Evolutionary conservation across 2,113 vertebrate genomes (phyloP).

Genomic region (Lycaon pictus): DNA sequence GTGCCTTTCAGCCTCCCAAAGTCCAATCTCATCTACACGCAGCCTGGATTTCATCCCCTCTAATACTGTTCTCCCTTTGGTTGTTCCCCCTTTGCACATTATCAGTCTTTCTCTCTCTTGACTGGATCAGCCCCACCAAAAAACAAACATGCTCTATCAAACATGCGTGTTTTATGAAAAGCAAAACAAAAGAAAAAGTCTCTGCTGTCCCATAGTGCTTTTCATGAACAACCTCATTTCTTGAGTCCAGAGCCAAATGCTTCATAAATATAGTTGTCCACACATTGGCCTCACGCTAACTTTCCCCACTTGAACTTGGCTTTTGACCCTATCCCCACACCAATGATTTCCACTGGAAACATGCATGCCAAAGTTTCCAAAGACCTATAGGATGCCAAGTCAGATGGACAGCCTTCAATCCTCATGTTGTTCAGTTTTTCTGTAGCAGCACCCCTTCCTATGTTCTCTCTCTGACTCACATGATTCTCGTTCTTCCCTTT

Average conservation of each 20-base stretch:
- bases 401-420: neutral
- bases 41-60: neutral
- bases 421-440: neutral
- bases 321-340: neutral
- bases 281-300: neutral
- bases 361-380: neutral
- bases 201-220: neutral
- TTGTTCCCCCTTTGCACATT: neutral
- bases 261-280: neutral
- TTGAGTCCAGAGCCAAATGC: neutral
- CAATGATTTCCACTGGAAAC: neutral
- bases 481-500: neutral
- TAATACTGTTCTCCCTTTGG: neutral
- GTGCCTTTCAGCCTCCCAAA: neutral
- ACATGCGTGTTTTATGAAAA: slow-evolving; percentile 5
- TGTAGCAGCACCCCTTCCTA: neutral
- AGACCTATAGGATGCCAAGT: neutral
- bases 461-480: neutral
- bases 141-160: neutral
- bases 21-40: neutral
- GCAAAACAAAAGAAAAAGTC: neutral
- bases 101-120: neutral
- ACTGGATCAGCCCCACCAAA: neutral
- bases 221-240: neutral
- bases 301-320: neutral